Evolutionary conservation across 2,797 vertebrate genomes (phyloP), one percentile per base, ranked within the genome.

Genomic region (Phylloscopus collybita): DNA sequence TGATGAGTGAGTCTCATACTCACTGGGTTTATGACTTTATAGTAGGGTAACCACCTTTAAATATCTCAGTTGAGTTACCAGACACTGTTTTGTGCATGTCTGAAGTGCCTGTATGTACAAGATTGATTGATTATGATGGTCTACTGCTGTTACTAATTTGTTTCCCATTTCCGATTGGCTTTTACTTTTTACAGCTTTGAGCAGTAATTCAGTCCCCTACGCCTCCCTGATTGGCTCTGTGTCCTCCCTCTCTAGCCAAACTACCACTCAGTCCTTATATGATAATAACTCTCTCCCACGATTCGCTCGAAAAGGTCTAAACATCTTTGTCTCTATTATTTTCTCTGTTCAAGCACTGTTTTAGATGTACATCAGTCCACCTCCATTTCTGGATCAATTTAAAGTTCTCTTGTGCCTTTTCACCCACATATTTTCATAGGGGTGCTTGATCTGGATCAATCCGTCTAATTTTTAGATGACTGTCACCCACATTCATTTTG

Each of bases 251-350:
- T 98, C 98, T 98, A 98, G 97, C 97, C 97, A 98, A 98, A 98
- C 97, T 98, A 98, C 98, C 98, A 98, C 97, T 98, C 98, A 98
- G 97, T 98, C 98, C 97, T 98, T 98, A 98, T 98, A 98, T 98
- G 97, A 98, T 98, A 98, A 98, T 98, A 98, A 97, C 97, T 98
- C 97, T 96, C 97, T 98, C 98, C 97, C 98, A 98, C 96, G 96
- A 97, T 98, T 98, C 98, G 98, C 98, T 98, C 98, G 96, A 98
- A 98, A 98, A 98, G 98, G 97, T 98, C 98, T 98, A 98, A 98
- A 98, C 97, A 97, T 98, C 98, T 98, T 98, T 98, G 98, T 97
- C 98, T 97, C 94, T 98, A 96, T 98, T 97, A 96, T 98, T 98
- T 98, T 98, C 97, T 97, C 97, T 98, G 97, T 98, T 98, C 95